Evolutionary conservation across 2,797 vertebrate species (phyloP).

Genomic region (Xiphorhynchus erythropygius): DNA sequence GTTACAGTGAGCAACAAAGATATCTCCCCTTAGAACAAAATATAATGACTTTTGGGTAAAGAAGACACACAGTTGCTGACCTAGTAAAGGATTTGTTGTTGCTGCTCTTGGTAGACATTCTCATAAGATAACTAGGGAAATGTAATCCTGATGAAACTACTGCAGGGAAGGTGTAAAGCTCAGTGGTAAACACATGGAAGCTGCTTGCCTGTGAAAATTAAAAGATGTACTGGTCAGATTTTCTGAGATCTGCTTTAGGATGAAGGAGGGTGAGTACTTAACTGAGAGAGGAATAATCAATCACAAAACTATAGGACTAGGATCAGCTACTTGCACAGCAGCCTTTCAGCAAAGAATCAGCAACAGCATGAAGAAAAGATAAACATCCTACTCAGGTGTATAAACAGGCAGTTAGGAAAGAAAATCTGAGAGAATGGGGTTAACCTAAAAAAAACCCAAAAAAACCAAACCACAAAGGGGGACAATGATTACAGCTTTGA

Average conservation of each 20-base stretch:
- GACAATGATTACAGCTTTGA: background rate
- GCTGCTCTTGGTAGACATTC: background rate
- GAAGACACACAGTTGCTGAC: rapidly evolving
- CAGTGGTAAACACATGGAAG: background rate
- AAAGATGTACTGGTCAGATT: background rate
- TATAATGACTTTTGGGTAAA: background rate
- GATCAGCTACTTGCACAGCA: background rate
- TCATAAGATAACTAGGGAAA: background rate
- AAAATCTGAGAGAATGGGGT: background rate
- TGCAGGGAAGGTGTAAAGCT: background rate
- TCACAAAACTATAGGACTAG: background rate
- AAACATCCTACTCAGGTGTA: background rate
- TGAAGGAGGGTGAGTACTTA: background rate
- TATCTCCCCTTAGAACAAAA: background rate
- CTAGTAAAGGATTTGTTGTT: background rate
- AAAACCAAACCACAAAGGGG: background rate
- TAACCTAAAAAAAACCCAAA: background rate
- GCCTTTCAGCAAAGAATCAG: background rate
- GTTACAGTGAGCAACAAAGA: background rate
- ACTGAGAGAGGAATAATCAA: background rate
- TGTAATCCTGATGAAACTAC: background rate
- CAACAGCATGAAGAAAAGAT: background rate
- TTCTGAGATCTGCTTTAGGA: background rate
- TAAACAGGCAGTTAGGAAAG: background rate
- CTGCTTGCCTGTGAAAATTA: background rate